phyloP scores from a whole-genome alignment of 2,797 vertebrate species.

The Lacerta agilis region DNA sequence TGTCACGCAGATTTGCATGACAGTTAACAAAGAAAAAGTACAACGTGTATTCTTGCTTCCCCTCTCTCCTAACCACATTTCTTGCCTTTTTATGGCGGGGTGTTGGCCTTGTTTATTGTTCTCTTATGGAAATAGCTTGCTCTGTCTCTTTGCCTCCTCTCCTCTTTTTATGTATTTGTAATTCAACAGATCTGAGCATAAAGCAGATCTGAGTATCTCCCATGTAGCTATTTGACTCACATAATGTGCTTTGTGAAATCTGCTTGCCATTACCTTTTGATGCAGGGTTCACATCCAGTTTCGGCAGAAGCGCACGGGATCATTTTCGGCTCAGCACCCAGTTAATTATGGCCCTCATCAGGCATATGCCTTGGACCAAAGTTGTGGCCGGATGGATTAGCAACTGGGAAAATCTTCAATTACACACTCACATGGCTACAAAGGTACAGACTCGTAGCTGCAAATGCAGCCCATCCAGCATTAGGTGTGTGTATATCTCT shows the following conservation, averaged over 20 bases:
- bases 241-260: conserved; percentile 35
- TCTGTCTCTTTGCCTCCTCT: background rate
- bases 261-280: conserved; percentile 12
- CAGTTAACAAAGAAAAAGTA: background rate
- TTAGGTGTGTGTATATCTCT: background rate
- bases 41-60: background rate
- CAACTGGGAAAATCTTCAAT: background rate
- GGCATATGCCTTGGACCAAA: background rate
- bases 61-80: conserved; percentile 1
- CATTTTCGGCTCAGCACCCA: conserved; percentile 11
- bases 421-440: background rate
- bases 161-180: conserved; percentile 10
- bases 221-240: conserved; percentile 39
- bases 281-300: conserved; percentile 25
- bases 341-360: background rate
- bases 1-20: background rate
- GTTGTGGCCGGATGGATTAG: background rate
- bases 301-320: conserved; percentile 34
- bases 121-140: conserved; percentile 39
- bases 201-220: conserved; percentile 45
- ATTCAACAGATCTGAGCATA: conserved; percentile 47
- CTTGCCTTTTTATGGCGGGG: background rate
- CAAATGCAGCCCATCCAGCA: background rate
- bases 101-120: conserved; percentile 5
- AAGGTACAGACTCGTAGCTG: background rate